Evolutionary conservation across 2,888 invertebrate species (phyloP), one percentile per base, ranked within the genome.

Genomic region (Nomada ruficornis): DNA sequence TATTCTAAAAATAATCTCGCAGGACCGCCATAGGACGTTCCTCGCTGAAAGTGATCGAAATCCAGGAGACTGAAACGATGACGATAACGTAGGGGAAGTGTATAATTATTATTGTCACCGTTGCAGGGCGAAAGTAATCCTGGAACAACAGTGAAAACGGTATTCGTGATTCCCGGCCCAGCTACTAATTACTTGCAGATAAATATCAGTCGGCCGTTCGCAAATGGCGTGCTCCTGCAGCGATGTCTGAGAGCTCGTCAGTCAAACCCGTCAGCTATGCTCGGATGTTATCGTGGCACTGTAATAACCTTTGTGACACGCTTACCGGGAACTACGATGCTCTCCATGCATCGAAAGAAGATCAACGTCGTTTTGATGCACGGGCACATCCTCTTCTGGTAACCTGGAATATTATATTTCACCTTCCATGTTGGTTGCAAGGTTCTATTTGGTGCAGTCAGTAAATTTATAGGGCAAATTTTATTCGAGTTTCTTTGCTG

Each of bases 101-200:
- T 86, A 83, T 89, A 90, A 90, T 90, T 89, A 88, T 88, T 85
- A 86, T 82, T 80, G 86, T 84, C 85, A 86, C 86, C 81, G 84
- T 89, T 88, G 77, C 81, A 77, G 80, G 76, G 77, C 76, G 83
- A 77, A 80, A 76, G 83, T 78, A 80, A 60, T 69, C 78, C 69
- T 73, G 64, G 68, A 84, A 80, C 80, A 85, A 87, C 87, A 77
- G 83, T 76, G 80, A 87, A 86, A 84, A 84, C 85, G 79, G 84
- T 81, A 83, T 88, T 89, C 90, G 89, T 88, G 90, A 92, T 92
- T 92, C 90, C 88, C 83, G 82, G 83, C 81, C 44, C 87, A 81
- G 89, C 90, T 92, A 88, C 92, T 92, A 92, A 92, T 92, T 92
- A 92, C 90, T 88, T 87, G 80, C 87, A 91, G 92, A 92, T 92